Percentiles rank a stretch among this genome's conserved stretches.
Evolutionary conservation across 2,797 vertebrate species (phyloP).

Genomic region (Dipus sagitta): DNA sequence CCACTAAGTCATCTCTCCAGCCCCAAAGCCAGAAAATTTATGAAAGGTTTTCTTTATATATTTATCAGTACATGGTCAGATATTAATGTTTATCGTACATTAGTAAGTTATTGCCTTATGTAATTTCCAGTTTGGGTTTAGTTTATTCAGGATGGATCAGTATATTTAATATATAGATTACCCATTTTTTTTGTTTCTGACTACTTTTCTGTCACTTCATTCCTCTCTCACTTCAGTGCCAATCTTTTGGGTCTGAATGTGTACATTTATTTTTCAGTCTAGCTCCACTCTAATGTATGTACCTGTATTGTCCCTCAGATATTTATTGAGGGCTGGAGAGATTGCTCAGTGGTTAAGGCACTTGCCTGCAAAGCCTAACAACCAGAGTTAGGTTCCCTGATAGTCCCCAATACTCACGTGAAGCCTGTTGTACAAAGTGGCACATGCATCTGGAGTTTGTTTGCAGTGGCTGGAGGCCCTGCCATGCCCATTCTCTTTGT

Average conservation of each 20-base stretch:
- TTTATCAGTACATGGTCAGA: background rate
- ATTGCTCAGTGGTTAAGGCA: too few relatives aligned
- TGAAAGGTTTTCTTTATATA: conserved; percentile 34
- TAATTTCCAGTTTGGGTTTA: conserved; percentile 44
- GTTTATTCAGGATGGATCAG: background rate
- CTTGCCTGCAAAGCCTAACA: too few relatives aligned
- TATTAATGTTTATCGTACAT: conserved; percentile 23
- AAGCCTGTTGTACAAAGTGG: too few relatives aligned
- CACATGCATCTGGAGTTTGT: too few relatives aligned
- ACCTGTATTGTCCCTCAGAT: background rate
- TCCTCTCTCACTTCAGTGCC: background rate
- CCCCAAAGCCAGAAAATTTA: conserved; percentile 27
- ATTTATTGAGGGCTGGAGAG: background rate
- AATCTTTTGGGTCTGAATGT: background rate
- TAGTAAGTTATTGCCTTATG: conserved; percentile 20
- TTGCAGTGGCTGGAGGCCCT: too few relatives aligned
- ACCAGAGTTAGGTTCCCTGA: too few relatives aligned
- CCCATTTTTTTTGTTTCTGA: background rate
- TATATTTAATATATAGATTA: background rate
- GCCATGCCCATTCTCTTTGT: too few relatives aligned
- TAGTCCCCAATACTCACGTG: too few relatives aligned
- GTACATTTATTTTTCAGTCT: background rate
- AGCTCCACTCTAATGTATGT: background rate
- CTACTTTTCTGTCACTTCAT: background rate
- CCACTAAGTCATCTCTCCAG: too few relatives aligned